Conservation (phyloP, 2,113 vertebrate species). For the Lepisosteus osseus region DNA sequence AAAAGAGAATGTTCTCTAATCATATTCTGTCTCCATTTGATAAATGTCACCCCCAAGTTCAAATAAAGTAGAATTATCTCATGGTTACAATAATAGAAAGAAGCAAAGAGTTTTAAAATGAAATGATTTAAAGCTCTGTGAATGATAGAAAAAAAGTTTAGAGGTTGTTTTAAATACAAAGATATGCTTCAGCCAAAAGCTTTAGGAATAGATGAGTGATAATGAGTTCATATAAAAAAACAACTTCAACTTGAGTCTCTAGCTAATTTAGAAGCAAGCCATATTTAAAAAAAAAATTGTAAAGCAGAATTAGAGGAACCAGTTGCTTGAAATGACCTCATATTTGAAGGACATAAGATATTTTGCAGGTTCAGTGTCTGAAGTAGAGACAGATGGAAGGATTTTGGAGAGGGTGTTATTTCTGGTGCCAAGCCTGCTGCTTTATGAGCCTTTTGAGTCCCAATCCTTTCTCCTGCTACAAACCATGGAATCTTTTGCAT, state of each 20-base stretch:
- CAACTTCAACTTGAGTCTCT: not conserved
- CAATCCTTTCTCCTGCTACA: not conserved
- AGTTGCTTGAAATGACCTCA: not conserved
- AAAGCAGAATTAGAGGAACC: not conserved
- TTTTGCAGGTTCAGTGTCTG: slow-evolving; percentile 6
- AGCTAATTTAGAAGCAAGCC: not conserved
- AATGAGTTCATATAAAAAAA: not conserved
- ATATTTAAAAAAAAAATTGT: not conserved
- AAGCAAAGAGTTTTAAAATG: no score
- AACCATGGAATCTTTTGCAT: not conserved
- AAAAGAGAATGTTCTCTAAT: no score
- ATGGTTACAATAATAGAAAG: no score
- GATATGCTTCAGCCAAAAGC: not conserved
- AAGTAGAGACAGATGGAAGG: slow-evolving; percentile 6
- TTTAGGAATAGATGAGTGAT: not conserved
- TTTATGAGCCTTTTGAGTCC: slow-evolving; percentile 16
- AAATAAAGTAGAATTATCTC: no score
- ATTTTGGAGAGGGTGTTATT: slow-evolving; percentile 15
- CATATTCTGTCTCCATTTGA: no score
- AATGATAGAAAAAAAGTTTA: no score
- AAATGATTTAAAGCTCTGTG: no score
- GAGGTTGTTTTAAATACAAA: slow-evolving; percentile 1
- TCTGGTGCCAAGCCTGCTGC: slow-evolving; percentile 11
- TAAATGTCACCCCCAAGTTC: no score
- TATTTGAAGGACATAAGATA: slow-evolving; percentile 4